A percentile compares a stretch with the other conserved stretches of the same genome.
These are phyloP conservation scores for Bathynomus jamesi DNA, from an alignment of 1,140 invertebrate species.

Conservation along the genomic window DNA sequence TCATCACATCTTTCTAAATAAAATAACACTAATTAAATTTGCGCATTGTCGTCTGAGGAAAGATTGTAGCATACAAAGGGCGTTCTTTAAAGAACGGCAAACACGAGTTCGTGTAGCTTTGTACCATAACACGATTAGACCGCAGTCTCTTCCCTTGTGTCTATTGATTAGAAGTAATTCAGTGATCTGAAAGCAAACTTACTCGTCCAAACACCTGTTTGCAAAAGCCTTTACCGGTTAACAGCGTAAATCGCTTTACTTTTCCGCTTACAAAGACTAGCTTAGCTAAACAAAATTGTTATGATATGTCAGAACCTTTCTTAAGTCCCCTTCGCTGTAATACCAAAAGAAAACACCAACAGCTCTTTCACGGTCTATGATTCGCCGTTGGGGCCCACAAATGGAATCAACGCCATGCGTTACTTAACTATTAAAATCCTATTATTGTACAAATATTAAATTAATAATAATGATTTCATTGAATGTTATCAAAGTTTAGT, in stretches of 20 bases:
- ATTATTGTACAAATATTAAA: too few relatives aligned
- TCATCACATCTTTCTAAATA: too few relatives aligned
- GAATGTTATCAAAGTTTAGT: too few relatives aligned
- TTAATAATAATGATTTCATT: too few relatives aligned
- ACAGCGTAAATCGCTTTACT: background rate
- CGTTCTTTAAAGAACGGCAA: background rate
- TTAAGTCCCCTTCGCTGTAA: background rate
- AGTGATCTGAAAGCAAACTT: background rate
- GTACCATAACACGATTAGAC: background rate
- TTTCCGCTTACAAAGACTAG: background rate
- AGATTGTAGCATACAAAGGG: background rate
- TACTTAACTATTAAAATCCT: too few relatives aligned
- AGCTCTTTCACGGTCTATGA: too few relatives aligned
- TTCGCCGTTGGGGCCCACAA: too few relatives aligned
- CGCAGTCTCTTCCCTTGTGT: background rate
- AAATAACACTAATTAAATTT: too few relatives aligned
- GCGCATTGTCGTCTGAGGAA: background rate
- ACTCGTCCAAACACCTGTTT: background rate
- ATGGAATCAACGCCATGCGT: too few relatives aligned
- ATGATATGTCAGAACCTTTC: background rate
- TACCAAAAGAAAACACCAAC: background rate
- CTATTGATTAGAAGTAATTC: background rate
- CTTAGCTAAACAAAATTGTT: background rate
- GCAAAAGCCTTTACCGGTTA: background rate
- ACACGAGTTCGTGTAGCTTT: background rate